A percentile compares a stretch with the other conserved stretches of the same genome.
These are phyloP conservation scores for Erithacus rubecula DNA, from an alignment of 2,797 vertebrate genomes.

Conservation along the genomic window DNA sequence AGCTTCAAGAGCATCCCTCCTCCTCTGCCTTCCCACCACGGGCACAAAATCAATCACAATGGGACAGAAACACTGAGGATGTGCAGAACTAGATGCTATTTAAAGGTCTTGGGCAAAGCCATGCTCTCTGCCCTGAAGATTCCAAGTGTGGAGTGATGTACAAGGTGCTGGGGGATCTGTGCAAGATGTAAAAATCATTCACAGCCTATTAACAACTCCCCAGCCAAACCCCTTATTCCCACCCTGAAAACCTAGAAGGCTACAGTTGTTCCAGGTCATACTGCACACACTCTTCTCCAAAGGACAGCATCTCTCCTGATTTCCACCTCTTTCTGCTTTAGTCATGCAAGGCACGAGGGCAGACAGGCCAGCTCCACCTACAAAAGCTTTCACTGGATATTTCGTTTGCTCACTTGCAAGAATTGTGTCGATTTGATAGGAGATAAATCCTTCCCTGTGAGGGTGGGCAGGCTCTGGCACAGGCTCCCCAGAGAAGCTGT, in stretches of 20 bases:
- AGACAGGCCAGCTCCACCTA: background rate
- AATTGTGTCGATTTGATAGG: background rate
- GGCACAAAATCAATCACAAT: background rate
- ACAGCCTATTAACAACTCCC: background rate
- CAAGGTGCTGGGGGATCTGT: background rate
- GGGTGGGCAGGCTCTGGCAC: background rate
- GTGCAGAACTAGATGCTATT: background rate
- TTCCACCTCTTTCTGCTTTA: background rate
- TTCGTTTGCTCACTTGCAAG: background rate
- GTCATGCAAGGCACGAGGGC: background rate
- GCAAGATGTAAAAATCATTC: background rate
- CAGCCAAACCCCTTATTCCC: background rate
- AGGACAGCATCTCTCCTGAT: background rate
- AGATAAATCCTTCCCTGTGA: background rate
- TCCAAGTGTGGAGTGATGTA: background rate
- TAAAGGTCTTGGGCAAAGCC: background rate
- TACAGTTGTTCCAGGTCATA: background rate
- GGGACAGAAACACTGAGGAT: background rate
- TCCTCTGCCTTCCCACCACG: fast-evolving
- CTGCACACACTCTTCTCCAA: fast-evolving
- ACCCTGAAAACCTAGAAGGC: background rate
- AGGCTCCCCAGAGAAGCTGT: background rate
- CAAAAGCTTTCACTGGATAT: background rate
- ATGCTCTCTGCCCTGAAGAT: background rate
- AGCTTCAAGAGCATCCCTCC: background rate